Conservation (phyloP, 2,113 vertebrate species). For the Cottus gobio region DNA sequence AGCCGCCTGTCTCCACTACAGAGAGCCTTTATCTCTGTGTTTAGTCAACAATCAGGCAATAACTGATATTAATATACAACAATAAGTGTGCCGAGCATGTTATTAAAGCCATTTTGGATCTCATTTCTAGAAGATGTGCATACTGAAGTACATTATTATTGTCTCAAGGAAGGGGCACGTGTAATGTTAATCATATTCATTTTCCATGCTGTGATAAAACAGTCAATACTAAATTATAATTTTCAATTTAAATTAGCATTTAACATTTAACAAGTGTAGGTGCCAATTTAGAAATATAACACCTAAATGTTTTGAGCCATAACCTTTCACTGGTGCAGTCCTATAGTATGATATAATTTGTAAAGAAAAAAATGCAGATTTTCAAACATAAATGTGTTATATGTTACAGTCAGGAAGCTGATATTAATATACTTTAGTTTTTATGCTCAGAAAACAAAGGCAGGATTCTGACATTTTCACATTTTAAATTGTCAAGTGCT, state of each 20-base stretch:
- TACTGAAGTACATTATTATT: not conserved
- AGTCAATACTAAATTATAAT: slow-evolving; percentile 5
- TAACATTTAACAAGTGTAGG: not conserved
- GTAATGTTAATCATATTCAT: slow-evolving; percentile 3
- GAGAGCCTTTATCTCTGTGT: slow-evolving; percentile 56
- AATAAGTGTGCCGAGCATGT: slow-evolving; percentile 24
- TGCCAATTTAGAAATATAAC: slow-evolving; percentile 1
- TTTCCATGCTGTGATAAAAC: not conserved
- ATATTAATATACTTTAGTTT: not conserved
- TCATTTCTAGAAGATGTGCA: not conserved
- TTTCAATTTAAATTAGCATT: not conserved
- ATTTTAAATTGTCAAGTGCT: not conserved
- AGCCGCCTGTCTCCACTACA: slow-evolving; percentile 52
- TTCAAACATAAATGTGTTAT: not conserved
- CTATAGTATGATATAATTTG: not conserved
- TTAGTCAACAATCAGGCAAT: slow-evolving; percentile 55
- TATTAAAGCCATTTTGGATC: slow-evolving; percentile 29
- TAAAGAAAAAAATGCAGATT: not conserved
- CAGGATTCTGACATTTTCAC: not conserved
- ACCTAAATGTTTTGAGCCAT: not conserved
- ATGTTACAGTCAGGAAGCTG: slow-evolving; percentile 1
- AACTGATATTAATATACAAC: slow-evolving; percentile 21
- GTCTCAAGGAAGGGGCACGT: not conserved
- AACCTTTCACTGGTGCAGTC: not conserved
- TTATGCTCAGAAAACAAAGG: not conserved